phyloP scores from a whole-genome alignment of 2,888 invertebrate species.

The Drosophila paranaensis region DNA sequence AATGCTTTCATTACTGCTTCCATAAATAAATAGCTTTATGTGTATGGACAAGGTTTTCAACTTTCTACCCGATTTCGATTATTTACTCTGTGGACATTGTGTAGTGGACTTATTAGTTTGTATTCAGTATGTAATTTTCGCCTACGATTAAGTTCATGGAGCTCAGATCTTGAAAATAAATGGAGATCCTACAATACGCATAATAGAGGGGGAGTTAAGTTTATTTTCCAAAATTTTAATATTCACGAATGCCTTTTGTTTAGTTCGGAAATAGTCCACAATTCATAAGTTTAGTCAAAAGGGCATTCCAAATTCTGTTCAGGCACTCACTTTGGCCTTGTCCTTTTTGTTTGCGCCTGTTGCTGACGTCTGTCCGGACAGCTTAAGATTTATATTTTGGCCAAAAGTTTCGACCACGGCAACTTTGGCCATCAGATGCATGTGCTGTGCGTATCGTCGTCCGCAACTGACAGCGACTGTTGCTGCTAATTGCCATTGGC shows the following conservation, averaged over 20 bases:
- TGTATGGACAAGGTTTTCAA: not conserved
- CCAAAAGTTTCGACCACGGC: slow-evolving; percentile 43
- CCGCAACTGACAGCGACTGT: slow-evolving; percentile 57
- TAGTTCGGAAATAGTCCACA: not conserved
- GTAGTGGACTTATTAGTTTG: slow-evolving; percentile 8
- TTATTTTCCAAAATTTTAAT: not conserved
- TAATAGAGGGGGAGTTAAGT: not conserved
- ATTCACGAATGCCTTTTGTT: no score
- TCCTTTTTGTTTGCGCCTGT: slow-evolving; percentile 57
- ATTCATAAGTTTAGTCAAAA: slow-evolving; percentile 6
- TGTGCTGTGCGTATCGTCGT: slow-evolving; percentile 56
- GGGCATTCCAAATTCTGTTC: slow-evolving; percentile 21
- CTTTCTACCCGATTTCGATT: not conserved
- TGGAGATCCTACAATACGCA: not conserved
- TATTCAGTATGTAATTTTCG: no score
- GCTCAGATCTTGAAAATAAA: not conserved
- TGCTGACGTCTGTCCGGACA: slow-evolving; percentile 60
- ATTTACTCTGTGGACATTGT: slow-evolving; percentile 7
- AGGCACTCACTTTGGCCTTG: slow-evolving; percentile 11
- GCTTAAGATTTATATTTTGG: slow-evolving; percentile 70
- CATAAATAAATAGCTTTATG: no score
- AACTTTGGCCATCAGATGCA: slow-evolving; percentile 70
- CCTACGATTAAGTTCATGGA: no score
- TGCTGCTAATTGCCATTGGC: slow-evolving; percentile 58
- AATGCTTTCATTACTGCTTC: not conserved